Base-by-base conservation (phyloP, 2,113 vertebrate species). In the Ranitomeya variabilis region DNA sequence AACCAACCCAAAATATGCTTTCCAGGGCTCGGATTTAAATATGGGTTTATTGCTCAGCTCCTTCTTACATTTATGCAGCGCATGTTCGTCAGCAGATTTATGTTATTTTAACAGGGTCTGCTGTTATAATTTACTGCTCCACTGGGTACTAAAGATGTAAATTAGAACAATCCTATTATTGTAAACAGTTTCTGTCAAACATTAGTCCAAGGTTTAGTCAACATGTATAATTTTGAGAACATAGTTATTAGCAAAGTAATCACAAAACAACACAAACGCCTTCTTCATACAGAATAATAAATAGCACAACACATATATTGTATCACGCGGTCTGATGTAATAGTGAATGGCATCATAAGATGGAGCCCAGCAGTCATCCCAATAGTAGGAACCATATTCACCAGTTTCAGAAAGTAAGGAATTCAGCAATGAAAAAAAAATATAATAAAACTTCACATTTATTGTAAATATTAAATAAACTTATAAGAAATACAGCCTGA, bases 111-210 rank as follows among this genome's bases (percentile, higher is more conserved):
- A 57, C 12, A 26, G 16, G 6, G 18, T 23, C 52, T 14, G 23
- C 23, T 37, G 52, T 51, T 60, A 60, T 76, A 60, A 86, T 77
- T 86, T 77, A 31, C 76, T 77, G 55, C 71, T 62, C 21, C 7
- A 37, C 69, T n/a, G 73, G 31, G 69, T 76, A 21, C 84, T 77
- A 55, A 76, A 86, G 55, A 86, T 86, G 84, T 60, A 76, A 77
- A 86, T 73, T 21, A 19, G 37, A 3, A 45, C 51, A 86, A 76
- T 76, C 69, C 71, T 77, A 76, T 60, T 86, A 77, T 18, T 62
- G 16, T 15, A 60, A 86, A 54, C 57, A 15, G 52, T 64, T 37
- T 60, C 23, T 78, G 37, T 59, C 23, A 78, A 78, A 51, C 37
- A 86, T 77, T 57, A 78, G 73, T 62, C 7, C 13, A 16, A 4